Conservation (phyloP, 2,888 invertebrate species). For the Machimus atricapillus region DNA sequence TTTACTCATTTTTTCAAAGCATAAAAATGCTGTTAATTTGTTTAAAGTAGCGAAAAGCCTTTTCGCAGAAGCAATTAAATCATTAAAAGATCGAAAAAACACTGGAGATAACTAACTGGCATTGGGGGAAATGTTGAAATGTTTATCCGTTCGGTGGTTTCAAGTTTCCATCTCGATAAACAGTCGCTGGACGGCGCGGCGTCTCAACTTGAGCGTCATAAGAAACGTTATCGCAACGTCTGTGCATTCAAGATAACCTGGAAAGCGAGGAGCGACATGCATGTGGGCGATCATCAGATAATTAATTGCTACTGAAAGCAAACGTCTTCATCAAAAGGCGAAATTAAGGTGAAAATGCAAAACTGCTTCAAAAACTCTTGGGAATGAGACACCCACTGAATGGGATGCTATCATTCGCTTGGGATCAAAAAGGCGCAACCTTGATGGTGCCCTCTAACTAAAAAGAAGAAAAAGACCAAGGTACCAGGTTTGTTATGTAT, state of each 20-base stretch:
- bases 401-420: background rate
- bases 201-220: background rate
- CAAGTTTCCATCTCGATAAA: background rate
- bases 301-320: conserved; percentile 30
- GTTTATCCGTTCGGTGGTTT: background rate
- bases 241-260: background rate
- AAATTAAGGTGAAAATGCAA: background rate
- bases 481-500: too few relatives aligned
- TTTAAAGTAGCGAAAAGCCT: background rate
- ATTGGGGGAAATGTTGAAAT: background rate
- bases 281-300: conserved; percentile 20
- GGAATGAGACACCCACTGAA: background rate
- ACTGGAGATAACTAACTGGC: background rate
- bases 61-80: background rate
- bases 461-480: background rate
- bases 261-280: background rate
- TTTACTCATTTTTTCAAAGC: background rate
- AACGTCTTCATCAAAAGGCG: background rate
- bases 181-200: background rate
- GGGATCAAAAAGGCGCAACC: conserved; percentile 7
- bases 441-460: background rate
- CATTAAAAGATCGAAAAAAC: background rate
- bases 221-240: background rate
- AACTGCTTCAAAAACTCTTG: background rate
- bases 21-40: background rate